phyloP scores from a whole-genome alignment of 2,888 invertebrate species.

The Troglohyphantes excavatus region DNA sequence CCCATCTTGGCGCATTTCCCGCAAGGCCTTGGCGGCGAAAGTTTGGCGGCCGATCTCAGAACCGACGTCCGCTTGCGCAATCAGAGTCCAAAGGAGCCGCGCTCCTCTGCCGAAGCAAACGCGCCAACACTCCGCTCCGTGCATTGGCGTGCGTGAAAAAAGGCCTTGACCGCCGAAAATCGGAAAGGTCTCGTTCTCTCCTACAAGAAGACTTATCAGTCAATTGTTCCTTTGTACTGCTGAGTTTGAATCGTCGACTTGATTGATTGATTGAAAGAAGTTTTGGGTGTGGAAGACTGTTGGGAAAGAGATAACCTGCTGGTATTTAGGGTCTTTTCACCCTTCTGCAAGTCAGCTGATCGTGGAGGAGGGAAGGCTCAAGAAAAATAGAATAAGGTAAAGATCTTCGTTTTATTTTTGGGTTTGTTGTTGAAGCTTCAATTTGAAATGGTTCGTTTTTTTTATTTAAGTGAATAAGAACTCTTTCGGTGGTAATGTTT shows the following conservation, averaged over 20 bases:
- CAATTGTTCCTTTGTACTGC: background rate
- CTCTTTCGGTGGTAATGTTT: no score
- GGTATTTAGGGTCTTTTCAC: background rate
- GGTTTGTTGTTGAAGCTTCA: background rate
- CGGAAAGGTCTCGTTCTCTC: constrained; percentile 6
- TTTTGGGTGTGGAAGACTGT: background rate
- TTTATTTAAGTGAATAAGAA: no score
- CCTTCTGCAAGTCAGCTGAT: background rate
- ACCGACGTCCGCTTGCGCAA: constrained; percentile 42
- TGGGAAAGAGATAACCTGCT: background rate
- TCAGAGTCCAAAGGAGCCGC: constrained; percentile 51
- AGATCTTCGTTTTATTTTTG: background rate
- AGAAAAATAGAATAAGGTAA: background rate
- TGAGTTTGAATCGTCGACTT: background rate
- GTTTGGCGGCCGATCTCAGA: constrained; percentile 4
- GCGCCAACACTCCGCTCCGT: constrained; percentile 16
- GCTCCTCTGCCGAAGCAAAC: constrained; percentile 23
- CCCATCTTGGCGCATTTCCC: constrained; percentile 19
- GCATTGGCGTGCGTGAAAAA: background rate
- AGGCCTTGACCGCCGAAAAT: constrained; percentile 35
- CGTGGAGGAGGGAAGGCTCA: background rate
- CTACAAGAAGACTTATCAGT: background rate
- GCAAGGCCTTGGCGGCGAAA: constrained; percentile 17
- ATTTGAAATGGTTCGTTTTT: no score
- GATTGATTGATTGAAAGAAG: background rate